Evolutionary conservation across 2,888 invertebrate genomes (phyloP), one percentile per base, ranked within the genome.

Genomic region (Calliopum simillimum): DNA sequence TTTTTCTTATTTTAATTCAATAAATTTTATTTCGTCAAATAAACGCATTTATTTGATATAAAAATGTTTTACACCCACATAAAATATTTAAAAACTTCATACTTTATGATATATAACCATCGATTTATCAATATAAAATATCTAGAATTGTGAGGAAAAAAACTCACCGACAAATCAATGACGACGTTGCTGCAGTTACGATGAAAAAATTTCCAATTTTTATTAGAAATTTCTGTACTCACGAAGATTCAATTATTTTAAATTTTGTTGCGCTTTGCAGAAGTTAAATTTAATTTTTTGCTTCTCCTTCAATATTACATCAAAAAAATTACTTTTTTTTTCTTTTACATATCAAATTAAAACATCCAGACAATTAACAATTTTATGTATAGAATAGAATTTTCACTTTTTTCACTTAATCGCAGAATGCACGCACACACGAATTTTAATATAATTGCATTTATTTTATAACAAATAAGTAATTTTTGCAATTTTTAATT

Each of bases 81-180:
- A 21, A 11, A 49, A 14, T 14, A n/a, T 41, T 33, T 33, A 1
- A 33, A 33, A 2, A 33, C 5, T 8, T n/a, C n/a, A n/a, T n/a
- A n/a, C n/a, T n/a, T n/a, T n/a, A 33, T 1, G 33, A 33, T 33
- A 8, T 33, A 6, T 6, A 33, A 8, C 33, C 33, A 8, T 33
- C 33, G 33, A 8, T 8, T 8, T 4, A 12, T 5, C 23, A 11
- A 5, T 19, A 16, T 55, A 16, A 21, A 19, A 14, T 19, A 23
- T 14, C 12, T 12, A 33, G 21, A 13, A 56, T 23, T 59, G 41
- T 23, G 14, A 43, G 14, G 4, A 13, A 19, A 51, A 41, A 53
- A 68, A 69, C 69, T 59, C 64, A 69, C 69, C 64, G 69, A 64
- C 56, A 53, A 55, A 69, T 69, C 56, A 53, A 64, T 49, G 64